phyloP scores from a whole-genome alignment of 2,113 vertebrate species.

The Dasyurus viverrinus region DNA sequence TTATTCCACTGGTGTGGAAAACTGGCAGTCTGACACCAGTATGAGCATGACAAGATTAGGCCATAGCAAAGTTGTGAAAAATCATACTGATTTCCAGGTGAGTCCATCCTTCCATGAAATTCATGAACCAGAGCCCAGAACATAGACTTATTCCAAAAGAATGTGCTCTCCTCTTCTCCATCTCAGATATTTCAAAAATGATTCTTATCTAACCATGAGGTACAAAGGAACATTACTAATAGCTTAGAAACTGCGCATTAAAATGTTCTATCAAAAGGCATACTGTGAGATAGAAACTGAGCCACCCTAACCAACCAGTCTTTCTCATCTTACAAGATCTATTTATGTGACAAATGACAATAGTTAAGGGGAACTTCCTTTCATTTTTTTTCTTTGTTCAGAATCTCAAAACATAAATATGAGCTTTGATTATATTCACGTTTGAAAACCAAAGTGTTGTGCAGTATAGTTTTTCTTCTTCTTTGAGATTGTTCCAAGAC shows the following conservation, averaged over 20 bases:
- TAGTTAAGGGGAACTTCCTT: not conserved
- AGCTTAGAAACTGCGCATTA: not conserved
- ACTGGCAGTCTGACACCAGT: constrained; percentile 8
- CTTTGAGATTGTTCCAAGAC: constrained; percentile 19
- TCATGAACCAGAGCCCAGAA: constrained; percentile 40
- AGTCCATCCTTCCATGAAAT: constrained; percentile 59
- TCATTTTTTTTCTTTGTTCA: constrained; percentile 44
- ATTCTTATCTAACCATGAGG: not conserved
- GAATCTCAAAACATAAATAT: constrained; percentile 23
- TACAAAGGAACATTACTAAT: not conserved
- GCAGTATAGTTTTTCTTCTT: not conserved
- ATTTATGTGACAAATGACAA: constrained; percentile 41
- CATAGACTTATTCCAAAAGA: constrained; percentile 39
- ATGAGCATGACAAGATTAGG: not conserved
- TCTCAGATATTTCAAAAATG: not conserved
- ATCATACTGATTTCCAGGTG: constrained; percentile 49
- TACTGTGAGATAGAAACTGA: not conserved
- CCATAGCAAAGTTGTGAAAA: constrained; percentile 23
- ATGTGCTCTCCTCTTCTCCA: not conserved
- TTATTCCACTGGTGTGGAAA: constrained; percentile 48
- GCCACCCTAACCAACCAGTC: too few species aligned
- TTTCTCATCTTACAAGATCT: not conserved
- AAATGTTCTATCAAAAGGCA: not conserved
- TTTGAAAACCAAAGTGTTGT: constrained; percentile 17
- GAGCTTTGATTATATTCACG: not conserved